Evolutionary conservation across 2,113 vertebrate species (phyloP).

Genomic region (Gila orcuttii): DNA sequence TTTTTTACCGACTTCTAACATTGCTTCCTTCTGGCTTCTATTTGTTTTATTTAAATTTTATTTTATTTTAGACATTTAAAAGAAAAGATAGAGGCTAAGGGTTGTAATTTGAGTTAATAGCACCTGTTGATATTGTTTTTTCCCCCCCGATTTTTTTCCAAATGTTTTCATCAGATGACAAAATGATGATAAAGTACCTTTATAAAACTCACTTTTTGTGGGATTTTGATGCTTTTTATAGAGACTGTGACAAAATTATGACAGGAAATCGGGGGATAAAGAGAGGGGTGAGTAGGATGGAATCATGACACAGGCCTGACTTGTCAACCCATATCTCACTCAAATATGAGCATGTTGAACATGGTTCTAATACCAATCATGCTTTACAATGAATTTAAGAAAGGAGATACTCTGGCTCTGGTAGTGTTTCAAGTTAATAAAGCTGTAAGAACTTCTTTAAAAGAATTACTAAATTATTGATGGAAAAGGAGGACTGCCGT

Average conservation of each 20-base stretch:
- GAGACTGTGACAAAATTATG: too few relatives aligned
- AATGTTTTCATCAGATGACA: neutral
- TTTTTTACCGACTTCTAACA: slow-evolving; percentile 5
- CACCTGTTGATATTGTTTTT: neutral
- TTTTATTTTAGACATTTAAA: neutral
- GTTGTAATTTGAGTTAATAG: neutral
- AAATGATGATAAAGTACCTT: neutral
- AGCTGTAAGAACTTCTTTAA: neutral
- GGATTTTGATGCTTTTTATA: neutral
- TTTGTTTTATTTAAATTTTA: neutral
- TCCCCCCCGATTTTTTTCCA: neutral
- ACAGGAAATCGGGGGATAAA: too few relatives aligned
- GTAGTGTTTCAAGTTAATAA: neutral
- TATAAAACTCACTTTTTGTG: neutral
- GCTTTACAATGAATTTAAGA: neutral
- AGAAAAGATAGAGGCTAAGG: neutral
- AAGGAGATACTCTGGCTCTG: neutral
- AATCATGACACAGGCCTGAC: too few relatives aligned
- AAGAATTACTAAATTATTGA: neutral
- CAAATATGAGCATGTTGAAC: neutral
- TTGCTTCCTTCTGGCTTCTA: neutral
- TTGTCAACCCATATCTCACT: too few relatives aligned
- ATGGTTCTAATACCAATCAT: neutral
- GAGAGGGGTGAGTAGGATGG: too few relatives aligned
- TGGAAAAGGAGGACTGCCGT: neutral